Evolutionary conservation across 2,888 invertebrate genomes (phyloP), one percentile per base, ranked within the genome.

Genomic region (Lycaena phlaeas): DNA sequence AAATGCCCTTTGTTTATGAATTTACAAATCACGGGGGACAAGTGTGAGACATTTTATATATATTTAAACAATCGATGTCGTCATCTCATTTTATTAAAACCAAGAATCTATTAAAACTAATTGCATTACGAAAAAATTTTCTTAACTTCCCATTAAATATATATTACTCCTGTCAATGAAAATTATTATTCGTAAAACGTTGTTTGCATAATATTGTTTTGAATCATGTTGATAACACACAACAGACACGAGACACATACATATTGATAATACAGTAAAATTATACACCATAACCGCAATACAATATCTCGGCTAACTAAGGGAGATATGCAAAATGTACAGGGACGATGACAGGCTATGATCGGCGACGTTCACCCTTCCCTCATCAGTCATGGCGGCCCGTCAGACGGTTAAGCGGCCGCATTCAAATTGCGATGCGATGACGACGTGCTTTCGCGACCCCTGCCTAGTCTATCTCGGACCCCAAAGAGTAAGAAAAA

Each of bases 381-480:
- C 65, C 77, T 78, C 84, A 84, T 84, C 84, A 79, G 81, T 82
- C 82, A 82, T 79, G 60, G 60, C 68, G 60, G 65, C 56, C n/a
- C 70, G 74, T 74, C 75, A 72, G 63, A 64, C 69, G 70, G 74
- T 79, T 77, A 79, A 81, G 81, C 79, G 82, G 72, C 74, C 81
- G 64, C 76, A 84, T 82, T 84, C 84, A 84, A 84, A 84, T 84
- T 84, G 75, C 77, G 69, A 66, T 64, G 69, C 73, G 75, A 82
- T 84, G 84, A 84, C 84, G 75, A 56, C 69, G 77, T 76, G 79
- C 76, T 82, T 82, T 81, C 72, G 64, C 71, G 67, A 75, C 77
- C 82, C 81, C 70, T 68, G 72, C 65, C 68, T 72, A 69, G 63
- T 64, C 70, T 70, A 61, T 68, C 68, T 57, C 69, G 57, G 58